Conservation (phyloP, 2,888 invertebrate genomes). For the Rhagophthalmus giganteus region DNA sequence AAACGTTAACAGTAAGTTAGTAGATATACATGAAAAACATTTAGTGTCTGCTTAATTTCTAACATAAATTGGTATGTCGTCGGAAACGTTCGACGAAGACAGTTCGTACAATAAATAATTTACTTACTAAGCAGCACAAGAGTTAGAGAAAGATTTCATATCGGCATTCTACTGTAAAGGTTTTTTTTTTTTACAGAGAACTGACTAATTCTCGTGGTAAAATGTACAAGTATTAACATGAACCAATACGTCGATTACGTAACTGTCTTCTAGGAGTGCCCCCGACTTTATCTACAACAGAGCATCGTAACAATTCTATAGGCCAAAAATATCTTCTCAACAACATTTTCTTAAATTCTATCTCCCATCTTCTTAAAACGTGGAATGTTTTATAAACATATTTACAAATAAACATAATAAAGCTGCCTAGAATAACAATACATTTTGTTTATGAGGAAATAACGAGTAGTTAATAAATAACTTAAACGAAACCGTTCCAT, state of each 20-base stretch:
- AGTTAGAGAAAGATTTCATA: too few species aligned
- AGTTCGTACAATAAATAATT: too few species aligned
- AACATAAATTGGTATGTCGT: conserved; percentile 24
- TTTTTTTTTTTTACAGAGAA: too few species aligned
- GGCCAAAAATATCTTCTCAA: conserved; percentile 25
- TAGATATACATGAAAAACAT: conserved; percentile 31
- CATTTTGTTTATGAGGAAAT: too few species aligned
- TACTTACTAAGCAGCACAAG: too few species aligned
- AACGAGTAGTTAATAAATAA: conserved; percentile 12
- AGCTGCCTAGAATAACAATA: conserved; percentile 31
- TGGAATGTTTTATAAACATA: conserved; percentile 32
- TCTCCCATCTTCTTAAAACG: conserved; percentile 9
- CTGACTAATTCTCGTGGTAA: too few species aligned
- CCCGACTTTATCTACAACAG: conserved; percentile 22
- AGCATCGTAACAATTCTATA: conserved; percentile 27
- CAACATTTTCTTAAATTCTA: conserved; percentile 2
- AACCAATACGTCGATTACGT: too few species aligned
- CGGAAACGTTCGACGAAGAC: too few species aligned
- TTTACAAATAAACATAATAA: conserved; percentile 24
- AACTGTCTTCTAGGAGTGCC: too few species aligned
- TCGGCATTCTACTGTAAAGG: too few species aligned
- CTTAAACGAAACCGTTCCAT: background rate
- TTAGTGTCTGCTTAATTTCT: conserved; percentile 22
- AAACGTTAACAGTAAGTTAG: conserved; percentile 41
- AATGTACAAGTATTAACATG: too few species aligned